These are phyloP conservation scores for Hemicrepidius hirtus DNA, from an alignment of 2,888 invertebrate genomes.

Conservation along the genomic window DNA sequence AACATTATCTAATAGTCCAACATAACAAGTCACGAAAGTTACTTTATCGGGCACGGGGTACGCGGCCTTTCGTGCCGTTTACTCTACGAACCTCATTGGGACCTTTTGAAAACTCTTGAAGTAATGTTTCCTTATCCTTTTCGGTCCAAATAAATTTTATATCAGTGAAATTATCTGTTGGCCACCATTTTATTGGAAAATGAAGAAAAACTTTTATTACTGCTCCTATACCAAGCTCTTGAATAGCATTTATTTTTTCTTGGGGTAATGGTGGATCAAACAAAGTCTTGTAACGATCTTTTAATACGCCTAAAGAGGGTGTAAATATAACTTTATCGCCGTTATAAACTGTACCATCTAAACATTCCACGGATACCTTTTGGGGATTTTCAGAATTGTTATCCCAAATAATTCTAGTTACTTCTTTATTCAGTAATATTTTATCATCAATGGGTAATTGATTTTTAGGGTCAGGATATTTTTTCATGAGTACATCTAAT, in stretches of 20 bases:
- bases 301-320: conserved; percentile 80
- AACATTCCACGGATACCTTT: conserved; percentile 67
- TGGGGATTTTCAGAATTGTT: conserved; percentile 10
- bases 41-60: too few species aligned
- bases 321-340: conserved; percentile 80
- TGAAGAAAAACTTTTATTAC: conserved; percentile 79
- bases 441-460: conserved; percentile 39
- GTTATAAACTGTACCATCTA: conserved; percentile 72
- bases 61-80: not conserved
- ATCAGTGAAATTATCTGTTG: conserved; percentile 70
- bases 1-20: too few species aligned
- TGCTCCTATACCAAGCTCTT: conserved; percentile 77
- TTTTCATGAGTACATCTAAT: conserved; percentile 77
- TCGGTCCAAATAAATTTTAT: conserved; percentile 77
- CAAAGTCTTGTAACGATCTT: conserved; percentile 72
- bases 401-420: conserved; percentile 51
- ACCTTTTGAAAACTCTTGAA: conserved; percentile 39
- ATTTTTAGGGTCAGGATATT: conserved; percentile 46
- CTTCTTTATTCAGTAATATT: conserved; percentile 11
- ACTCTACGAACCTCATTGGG: conserved; percentile 21
- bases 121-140: conserved; percentile 66
- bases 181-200: conserved; percentile 80
- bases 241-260: conserved; percentile 74
- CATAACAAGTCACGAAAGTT: too few species aligned
- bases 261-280: conserved; percentile 75